Percentiles rank a stretch among this genome's conserved stretches.
phyloP scores from a whole-genome alignment of 2,888 invertebrate species.

The Acleris emargana region DNA sequence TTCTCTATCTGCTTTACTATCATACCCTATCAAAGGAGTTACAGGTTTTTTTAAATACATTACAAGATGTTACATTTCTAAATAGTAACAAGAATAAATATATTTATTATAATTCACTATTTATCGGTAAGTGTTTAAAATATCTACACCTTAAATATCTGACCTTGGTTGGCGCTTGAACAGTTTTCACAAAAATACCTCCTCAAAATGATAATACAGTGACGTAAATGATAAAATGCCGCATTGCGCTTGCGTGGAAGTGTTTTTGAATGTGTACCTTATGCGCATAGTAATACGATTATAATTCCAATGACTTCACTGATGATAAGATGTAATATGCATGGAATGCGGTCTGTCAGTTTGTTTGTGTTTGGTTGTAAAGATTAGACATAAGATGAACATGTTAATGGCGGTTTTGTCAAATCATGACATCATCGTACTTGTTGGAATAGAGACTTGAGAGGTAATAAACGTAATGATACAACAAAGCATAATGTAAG shows the following conservation, averaged over 20 bases:
- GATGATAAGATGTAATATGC: not conserved
- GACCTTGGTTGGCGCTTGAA: not conserved
- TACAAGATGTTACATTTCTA: too few relatives aligned
- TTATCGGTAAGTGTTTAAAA: not conserved
- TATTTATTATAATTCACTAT: not conserved
- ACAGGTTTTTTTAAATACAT: too few relatives aligned
- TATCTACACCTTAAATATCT: conserved; percentile 39
- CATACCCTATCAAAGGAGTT: too few relatives aligned
- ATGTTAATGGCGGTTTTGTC: not conserved
- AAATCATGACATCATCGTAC: not conserved
- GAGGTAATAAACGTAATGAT: too few relatives aligned
- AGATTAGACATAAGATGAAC: too few relatives aligned
- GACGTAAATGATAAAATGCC: conserved; percentile 25
- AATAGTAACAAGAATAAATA: too few relatives aligned
- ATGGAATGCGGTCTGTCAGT: conserved; percentile 1
- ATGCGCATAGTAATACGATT: not conserved
- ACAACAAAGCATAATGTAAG: too few relatives aligned
- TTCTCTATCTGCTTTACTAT: too few relatives aligned
- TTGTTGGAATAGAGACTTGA: too few relatives aligned
- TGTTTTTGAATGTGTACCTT: not conserved
- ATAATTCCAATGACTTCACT: not conserved
- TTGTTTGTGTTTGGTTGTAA: not conserved
- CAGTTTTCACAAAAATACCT: not conserved
- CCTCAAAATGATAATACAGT: conserved; percentile 11
- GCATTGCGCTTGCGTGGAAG: conserved; percentile 14